A percentile compares a stretch with the other conserved stretches of the same genome.
Evolutionary conservation across 2,888 invertebrate genomes (phyloP).

Genomic region (Strigamia crassipes): DNA sequence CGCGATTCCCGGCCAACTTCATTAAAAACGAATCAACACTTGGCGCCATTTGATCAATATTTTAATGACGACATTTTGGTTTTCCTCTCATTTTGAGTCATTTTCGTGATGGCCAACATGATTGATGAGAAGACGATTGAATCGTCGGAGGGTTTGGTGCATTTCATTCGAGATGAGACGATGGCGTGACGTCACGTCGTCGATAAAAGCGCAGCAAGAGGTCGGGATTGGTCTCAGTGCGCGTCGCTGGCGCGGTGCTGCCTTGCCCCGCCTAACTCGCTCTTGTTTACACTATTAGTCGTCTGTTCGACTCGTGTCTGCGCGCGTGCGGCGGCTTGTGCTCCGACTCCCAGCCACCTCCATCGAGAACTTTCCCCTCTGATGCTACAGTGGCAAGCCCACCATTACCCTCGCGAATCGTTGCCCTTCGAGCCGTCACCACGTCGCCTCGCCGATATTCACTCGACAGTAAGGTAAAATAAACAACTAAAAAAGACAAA

Average conservation of each 20-base stretch:
- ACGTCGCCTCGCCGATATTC: slow-evolving; percentile 1
- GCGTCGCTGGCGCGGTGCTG: neutral
- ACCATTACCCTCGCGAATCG: neutral
- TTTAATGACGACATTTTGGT: no score
- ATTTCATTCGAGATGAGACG: neutral
- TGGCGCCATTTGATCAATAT: no score
- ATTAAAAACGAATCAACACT: no score
- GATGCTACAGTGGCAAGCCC: slow-evolving; percentile 5
- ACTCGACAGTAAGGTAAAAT: neutral
- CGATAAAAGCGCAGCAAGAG: slow-evolving; percentile 1
- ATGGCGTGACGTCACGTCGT: neutral
- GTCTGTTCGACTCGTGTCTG: neutral
- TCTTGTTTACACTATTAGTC: neutral
- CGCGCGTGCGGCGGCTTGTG: slow-evolving; percentile 15
- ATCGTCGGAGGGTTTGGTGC: neutral
- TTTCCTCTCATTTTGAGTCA: no score
- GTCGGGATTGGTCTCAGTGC: slow-evolving; percentile 8
- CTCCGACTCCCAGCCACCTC: neutral
- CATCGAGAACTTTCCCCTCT: neutral
- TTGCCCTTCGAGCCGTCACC: slow-evolving; percentile 18
- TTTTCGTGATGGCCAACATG: neutral
- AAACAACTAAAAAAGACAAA: no score
- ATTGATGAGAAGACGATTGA: neutral
- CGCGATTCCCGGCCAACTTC: no score
- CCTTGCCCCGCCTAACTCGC: neutral